phyloP scores from a whole-genome alignment of 2,797 vertebrate species.

The Antrozous pallidus region DNA sequence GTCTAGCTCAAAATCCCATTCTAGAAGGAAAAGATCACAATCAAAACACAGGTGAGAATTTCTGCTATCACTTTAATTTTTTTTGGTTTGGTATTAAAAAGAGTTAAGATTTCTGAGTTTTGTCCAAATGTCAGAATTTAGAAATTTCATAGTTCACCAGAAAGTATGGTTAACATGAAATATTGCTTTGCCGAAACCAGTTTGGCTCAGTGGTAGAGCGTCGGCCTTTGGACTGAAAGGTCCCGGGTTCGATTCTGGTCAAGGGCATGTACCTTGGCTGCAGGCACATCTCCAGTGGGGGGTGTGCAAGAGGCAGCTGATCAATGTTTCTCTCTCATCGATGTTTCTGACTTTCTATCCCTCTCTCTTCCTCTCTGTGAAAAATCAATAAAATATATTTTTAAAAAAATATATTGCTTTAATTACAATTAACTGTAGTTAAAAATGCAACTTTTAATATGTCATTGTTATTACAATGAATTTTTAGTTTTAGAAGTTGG shows the following conservation, averaged over 20 bases:
- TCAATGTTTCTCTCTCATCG: no score
- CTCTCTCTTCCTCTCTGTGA: no score
- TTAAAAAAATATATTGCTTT: slow-evolving; percentile 19
- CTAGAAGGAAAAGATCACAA: slow-evolving; percentile 89
- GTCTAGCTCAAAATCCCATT: slow-evolving; percentile 89
- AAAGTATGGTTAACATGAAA: background rate
- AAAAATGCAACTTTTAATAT: slow-evolving; percentile 22
- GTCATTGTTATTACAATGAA: slow-evolving; percentile 31
- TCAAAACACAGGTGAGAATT: slow-evolving; percentile 90
- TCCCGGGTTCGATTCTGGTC: no score
- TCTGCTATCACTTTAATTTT: background rate
- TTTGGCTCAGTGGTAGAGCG: no score
- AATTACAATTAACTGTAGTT: background rate
- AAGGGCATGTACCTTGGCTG: no score
- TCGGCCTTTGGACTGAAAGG: no score
- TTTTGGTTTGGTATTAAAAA: slow-evolving; percentile 22
- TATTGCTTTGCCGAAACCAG: no score
- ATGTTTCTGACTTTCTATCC: no score
- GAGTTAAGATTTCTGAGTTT: slow-evolving; percentile 13
- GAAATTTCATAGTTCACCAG: background rate
- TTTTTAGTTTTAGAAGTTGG: slow-evolving; percentile 28
- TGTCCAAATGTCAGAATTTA: background rate
- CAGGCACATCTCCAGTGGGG: no score
- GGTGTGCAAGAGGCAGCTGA: no score
- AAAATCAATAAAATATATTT: no score